Evolutionary conservation across 2,113 vertebrate species (phyloP).

Genomic region (Gallinago undulata): DNA sequence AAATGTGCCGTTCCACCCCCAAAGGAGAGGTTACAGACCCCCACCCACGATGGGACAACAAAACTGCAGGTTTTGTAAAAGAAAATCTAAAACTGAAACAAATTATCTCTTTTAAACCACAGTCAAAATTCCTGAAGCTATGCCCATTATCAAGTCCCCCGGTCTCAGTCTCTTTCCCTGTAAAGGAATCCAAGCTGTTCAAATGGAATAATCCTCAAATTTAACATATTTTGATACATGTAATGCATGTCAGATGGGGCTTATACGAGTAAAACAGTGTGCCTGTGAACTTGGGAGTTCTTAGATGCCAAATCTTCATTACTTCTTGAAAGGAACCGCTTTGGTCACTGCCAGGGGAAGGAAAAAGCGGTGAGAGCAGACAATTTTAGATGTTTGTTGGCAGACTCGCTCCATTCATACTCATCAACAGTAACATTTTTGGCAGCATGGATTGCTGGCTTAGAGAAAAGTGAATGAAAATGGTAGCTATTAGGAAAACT

Average conservation of each 20-base stretch:
- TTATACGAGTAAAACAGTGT: neutral
- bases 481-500: neutral
- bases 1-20: neutral
- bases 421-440: neutral
- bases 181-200: neutral
- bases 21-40: neutral
- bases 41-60: rapidly evolving
- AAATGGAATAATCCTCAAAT: neutral
- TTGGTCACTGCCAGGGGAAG: neutral
- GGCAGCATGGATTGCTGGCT: slow-evolving; percentile 6
- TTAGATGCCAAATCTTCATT: neutral
- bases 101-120: neutral
- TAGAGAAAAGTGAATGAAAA: slow-evolving; percentile 35
- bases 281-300: neutral
- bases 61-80: neutral
- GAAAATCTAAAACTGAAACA: neutral
- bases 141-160: neutral
- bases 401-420: neutral
- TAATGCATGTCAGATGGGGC: neutral
- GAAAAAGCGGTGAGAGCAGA: neutral
- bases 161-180: neutral
- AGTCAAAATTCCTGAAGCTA: neutral
- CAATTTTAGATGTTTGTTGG: neutral
- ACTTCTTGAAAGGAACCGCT: neutral
- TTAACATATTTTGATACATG: neutral